A percentile compares a stretch with the other conserved stretches of the same genome.
Conservation (phyloP, 2,888 invertebrate genomes). For the Ennomos erosarius region DNA sequence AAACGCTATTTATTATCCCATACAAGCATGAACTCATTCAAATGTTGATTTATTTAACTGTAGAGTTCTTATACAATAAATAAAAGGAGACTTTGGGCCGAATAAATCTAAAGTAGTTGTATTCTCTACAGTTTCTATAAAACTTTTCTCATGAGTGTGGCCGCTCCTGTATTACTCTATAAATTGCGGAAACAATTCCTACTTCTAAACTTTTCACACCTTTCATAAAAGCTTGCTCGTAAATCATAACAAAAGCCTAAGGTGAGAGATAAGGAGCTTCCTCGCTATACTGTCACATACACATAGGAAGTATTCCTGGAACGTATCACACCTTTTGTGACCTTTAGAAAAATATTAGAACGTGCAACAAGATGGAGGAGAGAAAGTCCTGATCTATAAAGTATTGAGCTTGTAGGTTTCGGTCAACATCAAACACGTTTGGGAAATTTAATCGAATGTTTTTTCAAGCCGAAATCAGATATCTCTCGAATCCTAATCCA, state of each 20-base stretch:
- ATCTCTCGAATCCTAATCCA: too few species aligned
- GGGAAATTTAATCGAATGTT: too few species aligned
- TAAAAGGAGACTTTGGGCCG: too few species aligned
- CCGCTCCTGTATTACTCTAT: neutral
- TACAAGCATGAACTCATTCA: too few species aligned
- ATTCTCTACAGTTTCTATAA: neutral
- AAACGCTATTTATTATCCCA: too few species aligned
- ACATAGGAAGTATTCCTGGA: neutral
- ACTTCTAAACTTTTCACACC: slow-evolving; percentile 7
- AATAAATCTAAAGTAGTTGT: too few species aligned
- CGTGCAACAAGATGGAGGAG: too few species aligned
- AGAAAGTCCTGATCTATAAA: neutral
- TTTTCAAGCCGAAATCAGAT: too few species aligned
- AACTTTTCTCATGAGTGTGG: neutral
- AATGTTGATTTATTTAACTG: too few species aligned
- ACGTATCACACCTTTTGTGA: too few species aligned
- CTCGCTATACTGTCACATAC: neutral
- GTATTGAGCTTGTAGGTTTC: neutral
- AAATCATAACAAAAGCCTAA: slow-evolving; percentile 25
- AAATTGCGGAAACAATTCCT: slow-evolving; percentile 21
- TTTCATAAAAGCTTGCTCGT: slow-evolving; percentile 14
- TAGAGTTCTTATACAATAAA: too few species aligned
- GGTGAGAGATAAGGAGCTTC: slow-evolving; percentile 21
- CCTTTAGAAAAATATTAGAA: neutral
- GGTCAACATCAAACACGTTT: too few species aligned